Evolutionary conservation across 2,113 vertebrate species (phyloP).

Genomic region (Tychaedon coryphoeus): DNA sequence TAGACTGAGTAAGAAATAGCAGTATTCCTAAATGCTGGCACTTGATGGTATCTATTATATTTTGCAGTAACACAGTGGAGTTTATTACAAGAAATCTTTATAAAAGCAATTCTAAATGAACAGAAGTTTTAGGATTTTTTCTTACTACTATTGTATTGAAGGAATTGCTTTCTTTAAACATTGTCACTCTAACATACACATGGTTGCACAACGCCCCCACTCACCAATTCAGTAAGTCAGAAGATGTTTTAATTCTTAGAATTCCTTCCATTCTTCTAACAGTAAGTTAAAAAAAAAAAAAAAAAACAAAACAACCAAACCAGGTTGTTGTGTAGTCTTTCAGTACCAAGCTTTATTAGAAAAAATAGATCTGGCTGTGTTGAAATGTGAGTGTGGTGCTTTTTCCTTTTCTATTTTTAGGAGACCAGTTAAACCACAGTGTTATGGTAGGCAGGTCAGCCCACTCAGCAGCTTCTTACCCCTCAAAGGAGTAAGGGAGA

Average conservation of each 20-base stretch:
- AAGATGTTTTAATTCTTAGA: background rate
- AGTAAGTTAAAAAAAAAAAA: background rate
- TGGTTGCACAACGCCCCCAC: background rate
- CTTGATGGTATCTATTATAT: background rate
- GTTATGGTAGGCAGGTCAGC: background rate
- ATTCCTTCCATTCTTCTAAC: background rate
- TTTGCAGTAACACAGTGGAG: fast-evolving
- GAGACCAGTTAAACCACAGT: background rate
- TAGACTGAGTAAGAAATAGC: background rate
- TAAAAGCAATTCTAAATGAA: background rate
- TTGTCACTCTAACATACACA: background rate
- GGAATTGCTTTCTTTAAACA: background rate
- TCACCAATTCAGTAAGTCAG: background rate
- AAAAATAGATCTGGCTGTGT: background rate
- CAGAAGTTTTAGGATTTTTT: background rate
- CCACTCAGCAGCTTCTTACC: background rate
- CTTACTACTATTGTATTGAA: background rate
- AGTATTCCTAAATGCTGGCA: background rate
- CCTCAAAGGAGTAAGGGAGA: background rate
- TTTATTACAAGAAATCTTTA: background rate
- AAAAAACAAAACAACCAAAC: background rate
- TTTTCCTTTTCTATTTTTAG: background rate
- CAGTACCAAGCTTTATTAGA: background rate
- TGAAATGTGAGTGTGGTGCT: background rate
- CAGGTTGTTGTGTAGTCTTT: background rate